Evolutionary conservation across 2,113 vertebrate species (phyloP), one percentile per base, ranked within the genome.

Genomic region (Stegastes partitus): DNA sequence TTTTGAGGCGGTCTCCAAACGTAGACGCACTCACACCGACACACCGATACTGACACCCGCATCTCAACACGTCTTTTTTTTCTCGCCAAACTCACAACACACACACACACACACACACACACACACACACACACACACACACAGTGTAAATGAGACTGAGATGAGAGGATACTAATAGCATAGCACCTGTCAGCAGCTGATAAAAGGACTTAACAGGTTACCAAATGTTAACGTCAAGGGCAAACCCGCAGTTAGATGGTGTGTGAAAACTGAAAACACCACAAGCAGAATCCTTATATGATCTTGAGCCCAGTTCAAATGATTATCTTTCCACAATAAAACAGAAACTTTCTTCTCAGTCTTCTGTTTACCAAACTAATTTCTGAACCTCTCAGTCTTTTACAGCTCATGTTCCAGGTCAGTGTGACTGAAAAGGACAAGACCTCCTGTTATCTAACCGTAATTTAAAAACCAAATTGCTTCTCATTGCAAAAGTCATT

Each of bases 121-220:
- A 21, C 57, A 39, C 28, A 37, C 55, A 53, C 28, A 25, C 14
- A 37, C 39, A 56, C 61, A 44, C 67, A 39, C 15, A 72, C 7
- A 44, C 19, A 19, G 76, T 74, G 79, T 61, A 75, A 83, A 83
- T 75, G 79, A 83, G 53, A 73, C 77, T 74, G 76, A 82, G 66
- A 90, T 73, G 68, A 80, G 68, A 53, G 42, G 83, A 67, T 79
- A 68, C 69, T 85, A 89, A 86, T 83, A 50, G 73, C 39, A 51
- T 75, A 85, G 66, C 89, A 90, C 83, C 83, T 88, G 83, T 80
- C 83, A 84, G 81, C 56, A 63, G 76, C 69, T 81, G 85, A 84
- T 90, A 68, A 89, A 93, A 73, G 65, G 68, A 37, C 71, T 79
- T 71, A 49, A 25, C 34, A 22, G 55, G 64, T 57, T 62, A 76